Conservation (phyloP, 2,888 invertebrate genomes). For the Caenorhabditis sinica region DNA sequence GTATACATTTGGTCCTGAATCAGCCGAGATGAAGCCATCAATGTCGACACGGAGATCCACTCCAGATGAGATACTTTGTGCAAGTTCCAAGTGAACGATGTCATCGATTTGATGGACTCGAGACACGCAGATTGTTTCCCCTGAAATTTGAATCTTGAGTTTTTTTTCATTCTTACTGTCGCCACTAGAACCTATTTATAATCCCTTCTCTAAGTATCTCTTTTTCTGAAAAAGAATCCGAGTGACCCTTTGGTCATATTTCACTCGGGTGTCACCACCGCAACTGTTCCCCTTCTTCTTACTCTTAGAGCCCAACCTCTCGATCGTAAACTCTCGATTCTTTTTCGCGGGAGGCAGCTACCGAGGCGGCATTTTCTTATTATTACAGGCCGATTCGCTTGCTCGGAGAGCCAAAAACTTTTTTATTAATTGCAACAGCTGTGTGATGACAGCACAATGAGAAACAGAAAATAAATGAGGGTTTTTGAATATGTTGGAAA, state of each 20-base stretch:
- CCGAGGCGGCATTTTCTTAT: conserved; percentile 25
- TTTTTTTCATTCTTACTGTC: no score
- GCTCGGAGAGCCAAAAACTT: conserved; percentile 20
- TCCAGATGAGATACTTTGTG: conserved; percentile 43
- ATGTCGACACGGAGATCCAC: conserved; percentile 55
- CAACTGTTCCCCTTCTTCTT: conserved; percentile 46
- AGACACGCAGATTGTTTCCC: conserved; percentile 69
- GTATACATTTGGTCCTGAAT: conserved; percentile 49
- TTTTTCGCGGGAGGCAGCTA: conserved; percentile 7
- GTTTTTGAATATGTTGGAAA: neutral
- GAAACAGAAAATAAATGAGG: conserved; percentile 9
- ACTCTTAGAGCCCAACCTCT: neutral
- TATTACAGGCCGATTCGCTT: conserved; percentile 28
- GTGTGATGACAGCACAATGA: conserved; percentile 33
- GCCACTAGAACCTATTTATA: neutral
- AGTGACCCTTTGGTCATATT: conserved; percentile 58
- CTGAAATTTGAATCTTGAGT: conserved; percentile 49
- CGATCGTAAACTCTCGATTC: conserved; percentile 38
- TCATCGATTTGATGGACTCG: conserved; percentile 34
- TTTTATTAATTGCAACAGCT: conserved; percentile 45
- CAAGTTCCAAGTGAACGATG: conserved; percentile 44
- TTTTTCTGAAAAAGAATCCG: conserved; percentile 36
- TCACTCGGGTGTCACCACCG: conserved; percentile 62
- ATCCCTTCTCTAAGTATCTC: neutral
- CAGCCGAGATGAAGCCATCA: conserved; percentile 59